Conservation (phyloP, 1,140 invertebrate genomes). For the Papilio polytes region DNA sequence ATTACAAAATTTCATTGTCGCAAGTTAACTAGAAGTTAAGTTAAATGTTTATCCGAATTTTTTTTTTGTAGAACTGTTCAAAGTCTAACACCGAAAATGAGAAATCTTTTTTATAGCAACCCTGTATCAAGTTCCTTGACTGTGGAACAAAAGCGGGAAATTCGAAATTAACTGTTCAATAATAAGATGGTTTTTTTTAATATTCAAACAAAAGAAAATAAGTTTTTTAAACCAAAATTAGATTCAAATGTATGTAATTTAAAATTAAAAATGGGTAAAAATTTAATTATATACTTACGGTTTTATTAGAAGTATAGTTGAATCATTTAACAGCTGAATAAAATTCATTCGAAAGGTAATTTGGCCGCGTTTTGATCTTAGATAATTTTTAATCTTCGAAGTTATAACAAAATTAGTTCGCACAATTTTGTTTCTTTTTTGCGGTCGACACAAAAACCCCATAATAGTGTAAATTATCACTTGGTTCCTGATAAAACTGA, state of each 20-base stretch:
- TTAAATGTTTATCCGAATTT: not conserved
- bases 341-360: conserved; percentile 40
- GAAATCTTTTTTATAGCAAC: not conserved
- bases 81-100: not conserved
- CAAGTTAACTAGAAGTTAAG: not conserved
- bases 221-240: not conserved
- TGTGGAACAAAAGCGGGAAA: not conserved
- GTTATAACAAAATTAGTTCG: conserved; percentile 47
- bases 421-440: conserved; percentile 51
- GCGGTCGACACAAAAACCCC: conserved; percentile 61
- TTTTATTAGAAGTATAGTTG: conserved; percentile 29
- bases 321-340: conserved; percentile 23
- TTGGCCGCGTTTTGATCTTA: conserved; percentile 41
- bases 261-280: not conserved
- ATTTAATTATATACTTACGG: conserved; percentile 34
- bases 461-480: conserved; percentile 48
- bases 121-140: not conserved
- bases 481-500: not conserved
- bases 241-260: not conserved
- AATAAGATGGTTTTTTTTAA: not conserved
- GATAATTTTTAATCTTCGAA: conserved; percentile 53
- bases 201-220: not conserved
- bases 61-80: not conserved
- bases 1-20: not conserved
- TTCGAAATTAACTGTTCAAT: not conserved